Percentiles rank a stretch among this genome's conserved stretches.
Evolutionary conservation across 2,113 vertebrate genomes (phyloP).

Genomic region (Ammodytes marinus): DNA sequence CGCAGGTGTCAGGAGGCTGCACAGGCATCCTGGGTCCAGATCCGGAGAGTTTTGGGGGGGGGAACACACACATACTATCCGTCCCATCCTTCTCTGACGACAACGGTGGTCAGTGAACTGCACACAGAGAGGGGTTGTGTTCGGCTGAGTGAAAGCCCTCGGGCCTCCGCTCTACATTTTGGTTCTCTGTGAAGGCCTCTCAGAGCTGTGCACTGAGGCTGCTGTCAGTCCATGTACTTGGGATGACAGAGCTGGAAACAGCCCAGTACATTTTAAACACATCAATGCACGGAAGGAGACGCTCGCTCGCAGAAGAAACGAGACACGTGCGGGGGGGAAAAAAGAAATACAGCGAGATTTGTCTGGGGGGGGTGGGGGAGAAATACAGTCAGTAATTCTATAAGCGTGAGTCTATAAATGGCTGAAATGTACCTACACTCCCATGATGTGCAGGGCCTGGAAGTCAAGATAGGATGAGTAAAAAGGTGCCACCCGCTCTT

Average conservation of each 20-base stretch:
- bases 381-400: conserved; percentile 9
- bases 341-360: conserved; percentile 22
- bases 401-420: not conserved
- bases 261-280: conserved; percentile 50
- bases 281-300: conserved; percentile 41
- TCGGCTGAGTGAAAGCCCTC: conserved; percentile 55
- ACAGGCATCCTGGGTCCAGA: conserved; percentile 60
- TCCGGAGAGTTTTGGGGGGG: conserved; percentile 56
- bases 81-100: conserved; percentile 40
- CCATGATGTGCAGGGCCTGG: conserved; percentile 30
- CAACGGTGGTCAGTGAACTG: conserved; percentile 54
- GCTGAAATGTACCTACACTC: conserved; percentile 1
- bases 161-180: conserved; percentile 43
- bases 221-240: conserved; percentile 56
- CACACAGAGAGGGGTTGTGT: conserved; percentile 69
- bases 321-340: not conserved
- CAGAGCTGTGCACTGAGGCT: conserved; percentile 43
- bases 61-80: conserved; percentile 18
- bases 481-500: conserved; percentile 4
- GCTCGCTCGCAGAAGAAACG: not conserved
- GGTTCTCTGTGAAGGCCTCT: conserved; percentile 55
- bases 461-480: conserved; percentile 24
- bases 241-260: conserved; percentile 60
- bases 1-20: conserved; percentile 74
- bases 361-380: not conserved